Conservation (phyloP, 2,797 vertebrate genomes). For the Gadopsis bispinosus region DNA sequence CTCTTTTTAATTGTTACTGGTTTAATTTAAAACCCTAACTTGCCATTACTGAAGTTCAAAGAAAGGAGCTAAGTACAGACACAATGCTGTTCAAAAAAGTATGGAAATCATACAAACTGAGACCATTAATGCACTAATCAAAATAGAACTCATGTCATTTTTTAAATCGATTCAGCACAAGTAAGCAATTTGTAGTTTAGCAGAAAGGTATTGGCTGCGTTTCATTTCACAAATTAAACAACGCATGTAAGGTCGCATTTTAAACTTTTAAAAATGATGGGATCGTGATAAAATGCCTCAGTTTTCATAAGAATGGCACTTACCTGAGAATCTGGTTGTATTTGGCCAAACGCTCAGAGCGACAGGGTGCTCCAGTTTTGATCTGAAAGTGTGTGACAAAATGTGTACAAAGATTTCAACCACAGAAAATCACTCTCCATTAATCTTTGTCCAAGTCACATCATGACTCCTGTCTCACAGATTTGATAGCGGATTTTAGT, state of each 20-base stretch:
- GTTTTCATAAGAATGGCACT: slow-evolving; percentile 19
- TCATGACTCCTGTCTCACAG: neutral
- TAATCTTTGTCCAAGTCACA: neutral
- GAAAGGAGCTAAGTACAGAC: neutral
- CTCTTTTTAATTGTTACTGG: neutral
- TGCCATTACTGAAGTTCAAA: neutral
- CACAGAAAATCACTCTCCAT: neutral
- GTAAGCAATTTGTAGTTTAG: neutral
- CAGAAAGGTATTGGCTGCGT: neutral
- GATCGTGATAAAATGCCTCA: neutral
- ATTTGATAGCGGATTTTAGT: neutral
- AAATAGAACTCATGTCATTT: neutral
- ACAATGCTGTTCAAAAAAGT: neutral
- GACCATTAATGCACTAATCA: neutral
- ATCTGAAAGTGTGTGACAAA: slow-evolving; percentile 84
- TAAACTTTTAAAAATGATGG: neutral
- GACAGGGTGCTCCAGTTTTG: slow-evolving; percentile 96
- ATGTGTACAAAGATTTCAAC: neutral
- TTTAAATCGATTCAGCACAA: neutral
- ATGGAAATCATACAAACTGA: neutral
- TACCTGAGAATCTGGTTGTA: slow-evolving; percentile 98
- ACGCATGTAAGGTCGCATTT: neutral
- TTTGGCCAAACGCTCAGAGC: slow-evolving; percentile 96
- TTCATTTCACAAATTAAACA: neutral
- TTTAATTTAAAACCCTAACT: neutral